Conservation (phyloP, 2,797 vertebrate species). For the Danio jaintianensis region DNA sequence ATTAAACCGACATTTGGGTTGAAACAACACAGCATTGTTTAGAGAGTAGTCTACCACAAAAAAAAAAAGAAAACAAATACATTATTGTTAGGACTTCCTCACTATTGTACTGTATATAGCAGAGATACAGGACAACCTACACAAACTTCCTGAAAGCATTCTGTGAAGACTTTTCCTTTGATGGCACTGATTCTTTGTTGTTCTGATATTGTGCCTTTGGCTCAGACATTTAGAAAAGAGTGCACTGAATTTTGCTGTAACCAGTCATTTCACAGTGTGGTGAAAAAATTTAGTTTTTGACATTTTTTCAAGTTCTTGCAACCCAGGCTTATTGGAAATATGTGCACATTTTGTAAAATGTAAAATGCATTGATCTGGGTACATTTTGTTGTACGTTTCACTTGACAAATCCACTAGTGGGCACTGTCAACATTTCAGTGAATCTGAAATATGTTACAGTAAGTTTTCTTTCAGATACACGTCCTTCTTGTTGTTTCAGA, state of each 20-base stretch:
- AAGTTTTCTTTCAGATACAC: no score
- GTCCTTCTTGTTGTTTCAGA: no score
- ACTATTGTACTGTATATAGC: background rate
- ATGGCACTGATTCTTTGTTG: background rate
- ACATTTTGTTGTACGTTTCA: no score
- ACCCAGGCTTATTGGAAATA: no score
- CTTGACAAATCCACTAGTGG: no score
- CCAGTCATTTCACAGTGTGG: background rate
- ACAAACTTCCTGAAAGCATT: conserved; percentile 1
- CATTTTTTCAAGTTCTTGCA: background rate
- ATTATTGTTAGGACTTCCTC: background rate
- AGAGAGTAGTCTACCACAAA: background rate
- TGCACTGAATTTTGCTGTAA: background rate
- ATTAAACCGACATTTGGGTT: no score
- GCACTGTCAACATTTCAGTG: no score
- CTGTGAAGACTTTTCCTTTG: background rate
- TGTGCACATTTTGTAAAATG: no score
- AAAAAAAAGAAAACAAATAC: background rate
- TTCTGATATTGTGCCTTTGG: background rate
- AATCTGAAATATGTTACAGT: no score
- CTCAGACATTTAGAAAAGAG: background rate
- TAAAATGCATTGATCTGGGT: no score
- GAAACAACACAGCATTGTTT: no score
- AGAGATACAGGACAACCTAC: background rate
- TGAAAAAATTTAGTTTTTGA: background rate